Evolutionary conservation across 2,888 invertebrate species (phyloP), one percentile per base, ranked within the genome.

Genomic region (Drosophila yooni): DNA sequence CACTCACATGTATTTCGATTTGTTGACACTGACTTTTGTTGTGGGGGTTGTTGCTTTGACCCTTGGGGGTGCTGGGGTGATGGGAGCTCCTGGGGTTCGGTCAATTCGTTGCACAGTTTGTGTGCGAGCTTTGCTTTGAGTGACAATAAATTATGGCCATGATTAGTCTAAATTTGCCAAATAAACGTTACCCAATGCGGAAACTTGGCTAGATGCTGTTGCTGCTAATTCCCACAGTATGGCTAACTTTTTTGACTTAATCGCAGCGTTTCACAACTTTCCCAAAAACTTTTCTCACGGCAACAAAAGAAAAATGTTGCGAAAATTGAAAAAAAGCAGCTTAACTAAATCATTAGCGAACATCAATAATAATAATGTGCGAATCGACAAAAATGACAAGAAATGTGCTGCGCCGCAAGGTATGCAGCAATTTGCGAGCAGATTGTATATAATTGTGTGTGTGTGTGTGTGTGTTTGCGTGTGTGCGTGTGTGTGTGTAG

Each of bases 111-210:
- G 73, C 89, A 80, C 83, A 73, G 89, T 74, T 81, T 77, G 67
- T 36, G 51, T 67, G 69, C 57, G 46, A 57, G 57, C 69, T 76
- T 84, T 75, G 62, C 73, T 76, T 86, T 79, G 73, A 83, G 84
- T 91, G 89, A 89, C 91, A 89, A 91, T 91, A 91, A 89, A 91
- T 89, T 88, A 90, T 90, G 65, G 79, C 77, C 59, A 88, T 89
- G 91, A 88, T 88, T 88, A 88, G 88, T 89, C 87, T 83, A 77
- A 88, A 83, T 88, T 88, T 87, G 81, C 58, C 67, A 67, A 58
- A 72, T 60, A 77, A 79, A 61, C 70, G 70, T 73, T 65, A 52
- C 27, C 25, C 61, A 73, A 72, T 74, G 76, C 80, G 90, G 84
- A 86, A 86, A 73, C 73, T 61, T 68, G 33, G 60, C 40, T 57